Conservation (phyloP, 2,888 invertebrate species). For the Lydus trimaculatus region DNA sequence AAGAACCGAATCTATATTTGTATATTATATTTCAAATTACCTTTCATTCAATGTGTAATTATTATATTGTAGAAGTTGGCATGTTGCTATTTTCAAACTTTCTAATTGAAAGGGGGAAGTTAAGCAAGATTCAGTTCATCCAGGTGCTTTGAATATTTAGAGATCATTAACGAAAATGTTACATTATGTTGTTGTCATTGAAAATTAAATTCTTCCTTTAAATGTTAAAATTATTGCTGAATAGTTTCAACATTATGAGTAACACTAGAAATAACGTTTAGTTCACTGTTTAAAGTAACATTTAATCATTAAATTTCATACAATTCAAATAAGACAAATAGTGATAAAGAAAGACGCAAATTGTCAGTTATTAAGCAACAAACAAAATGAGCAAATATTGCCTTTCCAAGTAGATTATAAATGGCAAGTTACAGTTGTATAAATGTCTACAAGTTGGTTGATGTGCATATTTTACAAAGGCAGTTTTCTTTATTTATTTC, state of each 20-base stretch:
- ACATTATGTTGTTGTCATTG: neutral
- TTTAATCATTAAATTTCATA: neutral
- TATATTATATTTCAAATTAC: too few relatives aligned
- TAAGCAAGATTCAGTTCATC: neutral
- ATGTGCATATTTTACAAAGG: too few relatives aligned
- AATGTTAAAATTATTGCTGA: neutral
- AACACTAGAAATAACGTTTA: neutral
- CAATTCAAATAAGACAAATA: neutral
- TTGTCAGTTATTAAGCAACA: too few relatives aligned
- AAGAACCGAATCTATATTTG: too few relatives aligned
- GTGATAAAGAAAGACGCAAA: too few relatives aligned
- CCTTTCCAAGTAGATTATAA: too few relatives aligned
- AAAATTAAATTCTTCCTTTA: slow-evolving; percentile 5
- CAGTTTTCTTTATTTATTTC: too few relatives aligned
- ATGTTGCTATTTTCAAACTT: neutral
- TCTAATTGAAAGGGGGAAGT: neutral
- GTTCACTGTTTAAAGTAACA: neutral
- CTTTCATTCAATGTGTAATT: neutral
- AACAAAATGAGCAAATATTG: too few relatives aligned
- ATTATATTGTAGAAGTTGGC: neutral
- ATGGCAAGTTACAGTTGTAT: too few relatives aligned
- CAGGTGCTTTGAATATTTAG: neutral
- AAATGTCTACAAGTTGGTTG: too few relatives aligned
- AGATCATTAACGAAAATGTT: slow-evolving; percentile 9
- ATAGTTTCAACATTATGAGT: neutral